Conservation (phyloP, 23 tunicate species). For the Ciona savignyi region DNA sequence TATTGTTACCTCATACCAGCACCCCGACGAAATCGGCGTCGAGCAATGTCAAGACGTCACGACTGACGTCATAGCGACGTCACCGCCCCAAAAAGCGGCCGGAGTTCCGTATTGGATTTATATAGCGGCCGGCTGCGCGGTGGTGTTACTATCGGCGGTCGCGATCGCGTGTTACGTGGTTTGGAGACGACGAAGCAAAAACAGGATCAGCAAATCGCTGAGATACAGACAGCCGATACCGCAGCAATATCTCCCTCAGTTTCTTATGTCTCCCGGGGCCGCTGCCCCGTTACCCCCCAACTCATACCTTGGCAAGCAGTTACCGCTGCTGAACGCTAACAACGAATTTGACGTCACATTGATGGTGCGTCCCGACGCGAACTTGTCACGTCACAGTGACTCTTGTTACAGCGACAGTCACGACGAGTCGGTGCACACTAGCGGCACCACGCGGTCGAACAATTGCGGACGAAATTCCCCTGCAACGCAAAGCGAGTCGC, state of each 20-base stretch:
- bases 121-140: background rate
- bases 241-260: slow-evolving; percentile 6
- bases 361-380: slow-evolving; percentile 20
- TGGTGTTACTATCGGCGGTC: slow-evolving; percentile 7
- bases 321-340: slow-evolving; percentile 44
- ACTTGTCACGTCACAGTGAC: slow-evolving; percentile 26
- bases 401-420: slow-evolving; percentile 65
- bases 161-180: slow-evolving; percentile 3
- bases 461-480: background rate
- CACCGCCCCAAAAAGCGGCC: background rate
- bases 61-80: slow-evolving; percentile 4
- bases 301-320: background rate
- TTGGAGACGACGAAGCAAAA: background rate
- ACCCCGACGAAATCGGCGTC: slow-evolving; percentile 45
- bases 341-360: slow-evolving; percentile 71
- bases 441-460: slow-evolving; percentile 16
- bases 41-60: slow-evolving; percentile 34
- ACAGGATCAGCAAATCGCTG: background rate
- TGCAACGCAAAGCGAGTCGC: background rate
- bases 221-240: slow-evolving; percentile 18
- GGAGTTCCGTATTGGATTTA: slow-evolving; percentile 14
- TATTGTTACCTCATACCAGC: slow-evolving; percentile 42
- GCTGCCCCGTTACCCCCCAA: background rate
- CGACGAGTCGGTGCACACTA: slow-evolving; percentile 56
- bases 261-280: background rate